Base-by-base conservation (phyloP, 1,140 invertebrate genomes). In the Nebria ingens region DNA sequence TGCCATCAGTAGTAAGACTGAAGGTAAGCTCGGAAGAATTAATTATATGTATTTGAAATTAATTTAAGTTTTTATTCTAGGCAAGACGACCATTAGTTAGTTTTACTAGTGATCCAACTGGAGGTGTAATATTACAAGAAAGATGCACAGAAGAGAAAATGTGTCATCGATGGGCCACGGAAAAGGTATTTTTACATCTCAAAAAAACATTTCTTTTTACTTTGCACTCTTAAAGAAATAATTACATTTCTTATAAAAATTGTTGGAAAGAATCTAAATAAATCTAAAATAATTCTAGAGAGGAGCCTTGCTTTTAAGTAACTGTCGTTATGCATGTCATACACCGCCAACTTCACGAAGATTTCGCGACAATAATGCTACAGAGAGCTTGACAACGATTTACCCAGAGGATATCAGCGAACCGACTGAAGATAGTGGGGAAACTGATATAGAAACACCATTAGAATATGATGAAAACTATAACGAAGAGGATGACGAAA, bases 91-190 rank as follows among this genome's bases (percentile, higher is more conserved):
- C 74, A 2, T 62, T 62, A 55, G 78, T 86, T 0, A 78, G 79
- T 61, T 87, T 88, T 62, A 79, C 78, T 55, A 87, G 86, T 65
- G 79, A 85, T 62, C 68, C 69, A 21, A 67, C 75, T 13, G 82
- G 82, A 1, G 84, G 81, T 1, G 75, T 77, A 29, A 74, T 89
- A 12, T 76, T 82, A 62, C 84, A 87, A 68, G 80, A 87, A 61
- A 75, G 79, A 19, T 86, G 84, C 63, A 72, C 73, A 6, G 74
- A 76, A 38, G 77, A 79, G 51, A 73, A 75, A 60, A 74, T 71
- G 2, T 87, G 84, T 64, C 77, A 80, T 57, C 70, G 75, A 21
- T 86, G 83, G 83, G 65, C 71, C 13, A 73, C 78, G 2, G 76
- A 78, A 45, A 81, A 77, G 68, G 75, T 76, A 57, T 23, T 53